Percentiles rank a stretch among this genome's conserved stretches.
phyloP scores from a whole-genome alignment of 2,113 vertebrate species.

The Alouatta palliata region DNA sequence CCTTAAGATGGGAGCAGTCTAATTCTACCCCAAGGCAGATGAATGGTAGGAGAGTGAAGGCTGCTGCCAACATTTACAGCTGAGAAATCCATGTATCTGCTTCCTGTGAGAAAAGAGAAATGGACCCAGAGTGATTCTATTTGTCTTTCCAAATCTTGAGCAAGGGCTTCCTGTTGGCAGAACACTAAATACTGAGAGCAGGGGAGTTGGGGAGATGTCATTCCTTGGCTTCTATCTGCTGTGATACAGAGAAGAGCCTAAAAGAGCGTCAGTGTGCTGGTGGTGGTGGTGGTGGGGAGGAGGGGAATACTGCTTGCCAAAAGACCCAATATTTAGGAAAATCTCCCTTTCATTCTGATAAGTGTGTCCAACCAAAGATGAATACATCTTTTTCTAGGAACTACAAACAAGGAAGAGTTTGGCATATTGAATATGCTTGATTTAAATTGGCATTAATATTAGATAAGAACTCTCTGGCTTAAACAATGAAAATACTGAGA shows the following conservation, averaged over 20 bases:
- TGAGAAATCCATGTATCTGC: background rate
- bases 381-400: background rate
- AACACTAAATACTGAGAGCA: background rate
- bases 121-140: background rate
- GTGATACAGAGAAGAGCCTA: background rate
- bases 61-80: background rate
- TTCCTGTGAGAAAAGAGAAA: background rate
- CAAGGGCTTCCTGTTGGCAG: background rate
- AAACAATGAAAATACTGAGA: conserved; percentile 2
- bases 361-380: background rate
- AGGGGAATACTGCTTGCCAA: background rate
- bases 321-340: background rate
- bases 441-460: background rate
- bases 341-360: background rate
- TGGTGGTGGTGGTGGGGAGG: background rate
- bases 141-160: background rate
- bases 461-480: background rate
- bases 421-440: background rate
- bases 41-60: background rate
- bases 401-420: background rate
- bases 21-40: background rate
- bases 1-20: background rate
- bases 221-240: background rate
- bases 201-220: background rate
- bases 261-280: background rate